Base-by-base conservation (phyloP, 2,797 vertebrate genomes). In the Crenichthys baileyi region DNA sequence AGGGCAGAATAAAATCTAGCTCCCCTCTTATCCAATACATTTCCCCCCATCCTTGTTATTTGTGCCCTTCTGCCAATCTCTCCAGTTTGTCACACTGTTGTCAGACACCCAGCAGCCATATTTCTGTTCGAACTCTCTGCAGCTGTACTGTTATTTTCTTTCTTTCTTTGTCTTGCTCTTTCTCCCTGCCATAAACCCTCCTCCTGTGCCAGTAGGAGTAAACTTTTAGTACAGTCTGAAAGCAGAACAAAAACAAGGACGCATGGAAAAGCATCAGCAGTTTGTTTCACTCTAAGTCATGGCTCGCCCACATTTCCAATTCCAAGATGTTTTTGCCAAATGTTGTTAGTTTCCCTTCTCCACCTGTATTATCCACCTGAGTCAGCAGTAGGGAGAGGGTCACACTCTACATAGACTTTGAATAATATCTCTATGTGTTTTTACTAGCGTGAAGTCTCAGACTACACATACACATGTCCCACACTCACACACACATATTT, bases 241-340 rank as follows among this genome's bases (percentile, higher is more conserved):
- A 86, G 89, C 83, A 75, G 85, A 92, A 90, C 82, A 83, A 90
- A 88, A 77, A 90, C 86, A 82, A 87, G 86, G 91, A 94, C 91
- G 80, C 82, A 84, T 74, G 72, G 79, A 91, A 85, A 92, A 84
- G 68, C 72, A 56, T 83, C 78, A 75, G 82, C 84, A 87, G 84
- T 78, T 89, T 89, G 88, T 75, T 84, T 92, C 88, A 83, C 89
- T 84, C 85, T 84, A 91, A 90, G 87, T 88, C 79, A 75, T 87
- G 39, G 70, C 87, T 90, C 91, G 81, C 84, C 85, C 80, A 50
- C 53, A 51, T 89, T 83, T 80, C 77, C 73, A 77, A 72, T 83
- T 53, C 80, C 76, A 39, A 75, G 26, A 82, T 81, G 68, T 68
- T 79, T 87, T 89, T 91, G 88, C 93, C 92, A 93, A 91, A 93